Base-by-base conservation (phyloP, 2,113 vertebrate species). In the Mystacornis crossleyi region DNA sequence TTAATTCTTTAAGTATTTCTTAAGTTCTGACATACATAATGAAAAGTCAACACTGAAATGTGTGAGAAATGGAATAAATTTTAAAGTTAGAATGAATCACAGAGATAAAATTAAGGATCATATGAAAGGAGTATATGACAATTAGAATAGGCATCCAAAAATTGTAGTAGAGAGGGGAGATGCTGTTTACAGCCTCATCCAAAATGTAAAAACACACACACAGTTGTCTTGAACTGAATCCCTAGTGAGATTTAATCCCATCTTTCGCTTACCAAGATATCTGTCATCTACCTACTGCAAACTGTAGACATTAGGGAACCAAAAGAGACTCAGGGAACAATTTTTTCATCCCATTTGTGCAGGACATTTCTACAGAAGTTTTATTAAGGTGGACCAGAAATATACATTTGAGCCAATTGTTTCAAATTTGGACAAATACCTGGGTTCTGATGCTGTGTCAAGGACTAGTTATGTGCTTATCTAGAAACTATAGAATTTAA, bases 361-460 rank as follows among this genome's bases (percentile, higher is more conserved):
- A 47, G 16, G 28, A 31, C 4, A 7, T 66, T 51, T 83, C 64
- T n/a, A 38, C 25, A 81, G 43, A 83, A 82, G 2, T 65, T 72
- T 85, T 48, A 23, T 50, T 34, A 14, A 43, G 5, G 24, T 28
- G n/a, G 20, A 72, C 23, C 19, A 80, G 21, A 77, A 81, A 64
- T 8, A 51, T 3, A 60, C 4, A 8, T 67, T 69, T 79, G 51
- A 71, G 3, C 4, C 1, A 0, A 87, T 3, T 2, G 0, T 11
- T 75, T 75, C 34, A 80, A 67, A 60, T 69, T 28, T n/a, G 16
- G 57, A 48, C 28, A 54, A 75, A 82, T 33, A 64, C 7, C 29
- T 40, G 17, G 45, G 18, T 57, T 69, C 45, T 60, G 28, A 36
- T 9, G 8, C 53, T 28, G 3, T 26, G 17, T 34, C 24, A 47